Percentiles rank a stretch among this genome's conserved stretches.
Conservation (phyloP, 2,888 invertebrate genomes). For the Rhagonycha fulva region DNA sequence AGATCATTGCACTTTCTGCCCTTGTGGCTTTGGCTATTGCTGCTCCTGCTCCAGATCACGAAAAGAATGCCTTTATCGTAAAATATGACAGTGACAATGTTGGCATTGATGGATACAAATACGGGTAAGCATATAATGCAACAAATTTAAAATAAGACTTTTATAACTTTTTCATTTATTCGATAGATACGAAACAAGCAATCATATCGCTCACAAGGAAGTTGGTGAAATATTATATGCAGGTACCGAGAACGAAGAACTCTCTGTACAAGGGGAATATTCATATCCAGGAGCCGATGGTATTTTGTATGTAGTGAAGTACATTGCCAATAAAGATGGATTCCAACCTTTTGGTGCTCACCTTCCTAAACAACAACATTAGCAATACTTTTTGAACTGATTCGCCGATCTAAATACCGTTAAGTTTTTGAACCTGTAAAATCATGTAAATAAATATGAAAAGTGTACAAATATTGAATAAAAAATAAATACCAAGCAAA, state of each 20-base stretch:
- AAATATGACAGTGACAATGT: constrained; percentile 64
- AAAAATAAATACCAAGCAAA: not conserved
- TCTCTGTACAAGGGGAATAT: constrained; percentile 55
- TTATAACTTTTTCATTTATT: not conserved
- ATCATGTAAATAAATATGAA: not conserved
- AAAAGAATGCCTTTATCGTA: constrained; percentile 61
- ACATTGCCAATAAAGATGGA: constrained; percentile 61
- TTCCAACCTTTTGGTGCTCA: constrained; percentile 53
- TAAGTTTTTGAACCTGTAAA: not conserved
- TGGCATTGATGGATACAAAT: constrained; percentile 62
- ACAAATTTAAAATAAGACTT: not conserved
- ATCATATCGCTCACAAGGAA: constrained; percentile 50
- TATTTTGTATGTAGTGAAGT: constrained; percentile 53
- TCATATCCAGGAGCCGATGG: constrained; percentile 61
- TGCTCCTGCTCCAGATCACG: constrained; percentile 32
- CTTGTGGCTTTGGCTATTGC: constrained; percentile 18
- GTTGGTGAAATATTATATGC: constrained; percentile 50
- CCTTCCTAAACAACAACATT: constrained; percentile 44
- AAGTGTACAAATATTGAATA: not conserved
- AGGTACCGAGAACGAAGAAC: constrained; percentile 54
- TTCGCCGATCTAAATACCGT: not conserved
- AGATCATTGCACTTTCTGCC: constrained; percentile 37
- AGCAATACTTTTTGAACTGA: not conserved
- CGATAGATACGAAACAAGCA: constrained; percentile 55
- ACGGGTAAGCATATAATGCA: constrained; percentile 50